phyloP scores from a whole-genome alignment of 2,797 vertebrate genomes.

The Vireo griseus region DNA sequence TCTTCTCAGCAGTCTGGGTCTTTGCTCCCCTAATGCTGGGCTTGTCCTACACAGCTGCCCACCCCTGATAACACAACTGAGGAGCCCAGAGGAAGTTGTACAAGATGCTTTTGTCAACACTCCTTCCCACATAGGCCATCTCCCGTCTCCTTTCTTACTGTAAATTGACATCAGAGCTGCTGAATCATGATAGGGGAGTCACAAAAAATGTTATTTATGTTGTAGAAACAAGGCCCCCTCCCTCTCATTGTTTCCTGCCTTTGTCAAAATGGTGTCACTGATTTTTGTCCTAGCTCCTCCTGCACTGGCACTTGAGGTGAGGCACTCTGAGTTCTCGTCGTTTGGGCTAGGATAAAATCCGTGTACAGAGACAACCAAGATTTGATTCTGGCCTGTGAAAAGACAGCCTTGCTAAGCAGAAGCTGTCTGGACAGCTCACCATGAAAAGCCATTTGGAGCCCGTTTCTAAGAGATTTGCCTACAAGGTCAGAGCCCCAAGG shows the following conservation, averaged over 20 bases:
- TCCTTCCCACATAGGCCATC: constrained; percentile 51
- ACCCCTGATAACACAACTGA: constrained; percentile 56
- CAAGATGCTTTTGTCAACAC: constrained; percentile 64
- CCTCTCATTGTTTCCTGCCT: constrained; percentile 42
- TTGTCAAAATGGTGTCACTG: constrained; percentile 40
- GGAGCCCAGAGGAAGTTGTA: constrained; percentile 68
- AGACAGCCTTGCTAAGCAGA: background rate
- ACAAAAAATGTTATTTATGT: constrained; percentile 48
- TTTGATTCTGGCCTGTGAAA: background rate
- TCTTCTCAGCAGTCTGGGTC: constrained; percentile 21
- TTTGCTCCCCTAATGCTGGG: background rate
- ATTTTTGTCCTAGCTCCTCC: constrained; percentile 3
- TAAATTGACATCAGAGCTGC: constrained; percentile 64
- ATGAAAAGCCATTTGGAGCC: background rate
- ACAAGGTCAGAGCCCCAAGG: background rate
- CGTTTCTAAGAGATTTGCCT: background rate
- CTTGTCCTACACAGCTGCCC: constrained; percentile 36
- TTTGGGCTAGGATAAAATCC: background rate
- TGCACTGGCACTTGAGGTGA: background rate
- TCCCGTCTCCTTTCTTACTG: constrained; percentile 55
- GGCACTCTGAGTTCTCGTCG: background rate
- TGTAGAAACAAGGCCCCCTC: constrained; percentile 2
- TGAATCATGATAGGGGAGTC: constrained; percentile 54
- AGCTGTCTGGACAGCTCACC: background rate
- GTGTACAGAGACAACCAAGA: background rate